These are phyloP conservation scores for Cerceris ruficornis DNA, from an alignment of 2,888 invertebrate genomes.

Conservation along the genomic window DNA sequence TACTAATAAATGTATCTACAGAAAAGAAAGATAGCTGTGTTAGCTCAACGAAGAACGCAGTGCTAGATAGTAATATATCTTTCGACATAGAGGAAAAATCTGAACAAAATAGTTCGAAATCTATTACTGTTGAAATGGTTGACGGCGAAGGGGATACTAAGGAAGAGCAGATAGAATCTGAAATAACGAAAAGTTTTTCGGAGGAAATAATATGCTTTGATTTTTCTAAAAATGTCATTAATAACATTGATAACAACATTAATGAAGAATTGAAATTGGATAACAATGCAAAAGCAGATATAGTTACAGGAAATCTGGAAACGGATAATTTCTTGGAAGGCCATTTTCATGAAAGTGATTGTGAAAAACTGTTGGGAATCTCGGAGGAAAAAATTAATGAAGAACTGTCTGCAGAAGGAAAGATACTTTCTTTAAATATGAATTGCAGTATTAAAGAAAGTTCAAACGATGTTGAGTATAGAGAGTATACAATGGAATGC, in stretches of 20 bases:
- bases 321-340: neutral
- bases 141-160: neutral
- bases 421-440: conserved; percentile 17
- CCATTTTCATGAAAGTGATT: neutral
- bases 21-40: neutral
- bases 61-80: neutral
- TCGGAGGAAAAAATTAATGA: neutral
- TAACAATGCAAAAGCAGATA: conserved; percentile 1
- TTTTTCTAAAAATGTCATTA: neutral
- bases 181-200: neutral
- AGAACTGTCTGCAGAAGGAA: conserved; percentile 7
- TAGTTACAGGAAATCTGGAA: neutral
- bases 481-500: neutral
- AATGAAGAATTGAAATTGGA: neutral
- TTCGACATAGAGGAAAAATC: conserved; percentile 1
- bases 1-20: neutral
- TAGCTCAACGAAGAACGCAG: neutral
- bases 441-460: neutral
- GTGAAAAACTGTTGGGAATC: neutral
- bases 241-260: neutral
- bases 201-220: neutral
- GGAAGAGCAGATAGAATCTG: conserved; percentile 5
- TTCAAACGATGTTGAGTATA: neutral
- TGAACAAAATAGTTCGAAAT: conserved; percentile 5
- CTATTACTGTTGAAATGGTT: neutral